phyloP scores from a whole-genome alignment of 2,888 invertebrate genomes.

The Baccha elongata region DNA sequence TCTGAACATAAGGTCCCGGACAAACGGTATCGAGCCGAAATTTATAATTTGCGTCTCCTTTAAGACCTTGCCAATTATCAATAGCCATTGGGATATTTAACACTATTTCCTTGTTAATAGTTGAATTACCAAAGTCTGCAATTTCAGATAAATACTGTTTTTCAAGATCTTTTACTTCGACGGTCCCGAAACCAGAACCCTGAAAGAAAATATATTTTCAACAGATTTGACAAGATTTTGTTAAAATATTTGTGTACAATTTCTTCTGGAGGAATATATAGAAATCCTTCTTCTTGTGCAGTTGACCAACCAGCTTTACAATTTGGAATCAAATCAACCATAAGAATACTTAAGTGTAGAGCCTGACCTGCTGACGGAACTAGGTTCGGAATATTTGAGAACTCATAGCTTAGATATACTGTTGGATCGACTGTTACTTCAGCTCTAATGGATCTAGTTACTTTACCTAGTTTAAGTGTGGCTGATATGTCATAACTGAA shows the following conservation, averaged over 20 bases:
- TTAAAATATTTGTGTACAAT: conserved; percentile 21
- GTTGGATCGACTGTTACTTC: conserved; percentile 60
- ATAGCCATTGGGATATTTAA: conserved; percentile 52
- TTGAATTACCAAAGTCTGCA: conserved; percentile 64
- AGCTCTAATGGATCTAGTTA: conserved; percentile 38
- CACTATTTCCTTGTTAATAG: conserved; percentile 57
- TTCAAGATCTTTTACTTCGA: conserved; percentile 58
- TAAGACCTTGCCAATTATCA: conserved; percentile 57
- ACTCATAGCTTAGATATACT: conserved; percentile 60
- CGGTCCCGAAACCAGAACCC: conserved; percentile 60
- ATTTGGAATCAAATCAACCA: conserved; percentile 62
- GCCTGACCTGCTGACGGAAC: conserved; percentile 48
- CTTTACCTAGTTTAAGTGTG: conserved; percentile 43
- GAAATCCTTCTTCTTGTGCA: conserved; percentile 65
- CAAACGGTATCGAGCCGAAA: conserved; percentile 68
- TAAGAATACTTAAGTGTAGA: conserved; percentile 54
- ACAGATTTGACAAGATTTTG: background rate
- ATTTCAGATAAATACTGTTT: conserved; percentile 66
- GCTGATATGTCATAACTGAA: conserved; percentile 50
- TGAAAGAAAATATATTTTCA: background rate
- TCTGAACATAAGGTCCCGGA: conserved; percentile 45
- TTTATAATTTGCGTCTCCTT: conserved; percentile 64
- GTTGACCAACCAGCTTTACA: conserved; percentile 71
- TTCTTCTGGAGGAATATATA: conserved; percentile 61
- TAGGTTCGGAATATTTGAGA: conserved; percentile 57